Evolutionary conservation across 2,888 invertebrate species (phyloP), one percentile per base, ranked within the genome.

Genomic region (Andrena praecox): DNA sequence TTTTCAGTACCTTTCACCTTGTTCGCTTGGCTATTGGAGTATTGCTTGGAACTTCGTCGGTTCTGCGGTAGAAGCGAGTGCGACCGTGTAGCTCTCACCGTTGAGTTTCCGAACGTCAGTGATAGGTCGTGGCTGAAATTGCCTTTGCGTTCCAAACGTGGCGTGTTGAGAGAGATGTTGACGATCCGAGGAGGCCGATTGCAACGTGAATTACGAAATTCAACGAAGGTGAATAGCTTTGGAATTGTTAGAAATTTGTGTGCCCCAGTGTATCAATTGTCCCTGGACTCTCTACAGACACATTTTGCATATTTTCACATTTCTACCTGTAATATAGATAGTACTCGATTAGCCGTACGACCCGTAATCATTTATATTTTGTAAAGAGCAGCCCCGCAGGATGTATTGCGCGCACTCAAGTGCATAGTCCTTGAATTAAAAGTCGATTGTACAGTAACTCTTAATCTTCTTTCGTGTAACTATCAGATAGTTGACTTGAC

Each of bases 261-360:
- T 66, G 10, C 29, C 7, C 35, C 8, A 50, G 42, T 77, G 68
- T 79, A 77, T 70, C 79, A 79, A 79, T 79, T 79, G 70, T 77
- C 79, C 69, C 79, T 52, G 50, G 69, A 42, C 31, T 79, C 63
- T 69, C n/a, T 59, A 69, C 35, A 35, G 56, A 59, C 29, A 56
- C 35, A 59, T 79, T 50, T 70, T 69, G 63, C 69, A 77, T 64
- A 10, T 70, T 79, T 78, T 50, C 71, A 76, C 52, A 71, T 63
- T 76, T 76, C 63, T 76, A 76, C 31, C 35, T 64, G 24, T 68
- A 31, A 63, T 71, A 54, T 76, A 76, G 71, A 71, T 76, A 76
- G 12, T 31, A 63, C 16, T 63, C 31, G 16, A 63, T 70, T 70
- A 76, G 50, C 20, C 50, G 69, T 70, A 71, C 52, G 42, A 71